phyloP scores from a whole-genome alignment of 2,888 invertebrate genomes.

The Hypena proboscidalis region DNA sequence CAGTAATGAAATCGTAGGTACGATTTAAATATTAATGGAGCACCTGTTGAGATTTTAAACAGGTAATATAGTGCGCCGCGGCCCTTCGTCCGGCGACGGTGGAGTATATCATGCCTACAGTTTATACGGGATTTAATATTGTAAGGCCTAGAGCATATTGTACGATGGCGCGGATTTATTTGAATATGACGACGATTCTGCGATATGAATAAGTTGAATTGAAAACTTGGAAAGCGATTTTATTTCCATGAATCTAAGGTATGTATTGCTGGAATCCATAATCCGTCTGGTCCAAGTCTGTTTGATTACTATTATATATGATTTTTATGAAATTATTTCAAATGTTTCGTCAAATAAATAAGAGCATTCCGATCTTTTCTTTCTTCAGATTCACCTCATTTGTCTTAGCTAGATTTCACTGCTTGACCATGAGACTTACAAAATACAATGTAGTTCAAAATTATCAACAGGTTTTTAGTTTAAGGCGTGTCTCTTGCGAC shows the following conservation, averaged over 20 bases:
- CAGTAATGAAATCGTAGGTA: conserved; percentile 14
- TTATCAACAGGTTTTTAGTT: no score
- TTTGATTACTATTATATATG: no score
- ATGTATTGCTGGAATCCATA: no score
- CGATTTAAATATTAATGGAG: conserved; percentile 37
- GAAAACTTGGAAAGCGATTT: not conserved
- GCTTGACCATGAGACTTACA: no score
- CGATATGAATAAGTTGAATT: conserved; percentile 3
- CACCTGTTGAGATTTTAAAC: conserved; percentile 39
- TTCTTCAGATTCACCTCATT: no score
- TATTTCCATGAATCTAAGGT: not conserved
- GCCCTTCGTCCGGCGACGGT: conserved; percentile 24
- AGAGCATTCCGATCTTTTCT: no score
- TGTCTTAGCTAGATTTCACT: no score
- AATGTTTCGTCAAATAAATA: no score
- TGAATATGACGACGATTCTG: not conserved
- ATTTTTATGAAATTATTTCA: no score
- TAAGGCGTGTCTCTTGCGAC: no score
- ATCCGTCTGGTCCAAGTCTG: no score
- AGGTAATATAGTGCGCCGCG: conserved; percentile 27
- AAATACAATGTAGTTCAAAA: no score
- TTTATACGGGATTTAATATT: conserved; percentile 11
- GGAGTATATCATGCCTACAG: conserved; percentile 17
- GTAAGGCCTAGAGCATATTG: conserved; percentile 5
- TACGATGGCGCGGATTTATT: not conserved